Evolutionary conservation across 2,888 invertebrate genomes (phyloP).

Genomic region (Tillus elongatus): DNA sequence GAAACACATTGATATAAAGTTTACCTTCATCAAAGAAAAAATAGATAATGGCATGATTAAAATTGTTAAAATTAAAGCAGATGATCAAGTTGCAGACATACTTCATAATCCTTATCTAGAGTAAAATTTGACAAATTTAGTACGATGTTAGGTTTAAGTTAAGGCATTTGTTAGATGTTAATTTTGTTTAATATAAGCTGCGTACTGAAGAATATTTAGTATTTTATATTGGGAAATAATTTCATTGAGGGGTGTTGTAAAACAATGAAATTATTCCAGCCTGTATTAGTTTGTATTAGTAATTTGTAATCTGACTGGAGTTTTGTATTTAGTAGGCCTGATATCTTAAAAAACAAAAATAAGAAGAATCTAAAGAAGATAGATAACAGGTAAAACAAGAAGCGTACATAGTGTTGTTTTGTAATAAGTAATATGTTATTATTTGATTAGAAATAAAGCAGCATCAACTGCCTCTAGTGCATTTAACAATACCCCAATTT

Average conservation of each 20-base stretch:
- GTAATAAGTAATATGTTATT: background rate
- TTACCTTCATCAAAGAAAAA: conserved; percentile 7
- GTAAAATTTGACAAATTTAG: conserved; percentile 7
- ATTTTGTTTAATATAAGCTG: conserved; percentile 3
- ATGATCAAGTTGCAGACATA: too few relatives aligned
- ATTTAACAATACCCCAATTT: too few relatives aligned
- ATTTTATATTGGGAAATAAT: background rate
- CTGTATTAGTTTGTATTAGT: background rate
- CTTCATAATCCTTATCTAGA: too few relatives aligned
- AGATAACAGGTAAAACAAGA: too few relatives aligned
- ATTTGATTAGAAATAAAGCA: background rate
- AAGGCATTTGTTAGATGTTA: too few relatives aligned
- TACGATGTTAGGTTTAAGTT: conserved; percentile 4
- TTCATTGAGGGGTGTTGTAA: conserved; percentile 11
- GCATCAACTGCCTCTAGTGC: background rate
- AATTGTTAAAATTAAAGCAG: too few relatives aligned
- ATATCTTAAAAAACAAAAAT: too few relatives aligned
- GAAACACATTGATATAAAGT: conserved; percentile 9
- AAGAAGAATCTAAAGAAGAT: too few relatives aligned
- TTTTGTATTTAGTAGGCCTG: too few relatives aligned
- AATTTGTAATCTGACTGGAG: too few relatives aligned
- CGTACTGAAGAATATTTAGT: conserved; percentile 1
- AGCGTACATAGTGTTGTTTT: background rate
- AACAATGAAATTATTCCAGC: too few relatives aligned
- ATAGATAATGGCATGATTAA: too few relatives aligned